Evolutionary conservation across 1,140 invertebrate species (phyloP), one percentile per base, ranked within the genome.

Genomic region (Drosophila sp.): DNA sequence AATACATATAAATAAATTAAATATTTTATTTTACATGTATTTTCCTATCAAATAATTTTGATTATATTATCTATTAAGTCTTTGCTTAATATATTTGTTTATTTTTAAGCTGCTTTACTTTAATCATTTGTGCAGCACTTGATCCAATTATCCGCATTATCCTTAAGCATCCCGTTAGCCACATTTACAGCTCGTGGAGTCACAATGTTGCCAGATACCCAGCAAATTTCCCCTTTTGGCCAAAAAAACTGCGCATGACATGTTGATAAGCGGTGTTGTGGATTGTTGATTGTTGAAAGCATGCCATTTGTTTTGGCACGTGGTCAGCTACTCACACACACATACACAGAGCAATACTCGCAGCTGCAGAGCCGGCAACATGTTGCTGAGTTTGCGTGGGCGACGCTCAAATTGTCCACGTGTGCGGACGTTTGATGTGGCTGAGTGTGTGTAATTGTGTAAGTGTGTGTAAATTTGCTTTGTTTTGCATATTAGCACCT

Each of bases 271-370:
- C 16, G 5, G 46, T 61, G 46, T 83, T 83, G 80, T 76, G 76
- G 72, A 80, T 83, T 83, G 80, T 76, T 80, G 76, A 80, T 83
- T 83, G 80, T 84, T 70, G 80, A 83, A 65, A 59, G 2, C 32
- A 18, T 43, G 34, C 46, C 27, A 21, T 48, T 79, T 84, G 53
- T 80, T 72, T 72, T 79, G 46, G 58, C 80, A 83, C 80, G 80
- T 83, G 80, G 61, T 84, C 54, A 48, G 9, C 43, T 29, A 9
- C 59, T 38, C 50, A 53, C 41, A 43, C 41, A 38, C 50, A 51
- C 38, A 48, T 7, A 45, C 29, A 16, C 40, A 53, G 4, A 66
- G 21, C 21, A 6, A 29, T 7, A 38, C 36, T n/a, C 36, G 36
- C 50, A 18, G 3, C 9, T 36, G 7, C 56, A 76, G 58, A 61